A percentile compares a stretch with the other conserved stretches of the same genome.
Conservation (phyloP, 2,113 vertebrate species). For the Menidia beryllina region DNA sequence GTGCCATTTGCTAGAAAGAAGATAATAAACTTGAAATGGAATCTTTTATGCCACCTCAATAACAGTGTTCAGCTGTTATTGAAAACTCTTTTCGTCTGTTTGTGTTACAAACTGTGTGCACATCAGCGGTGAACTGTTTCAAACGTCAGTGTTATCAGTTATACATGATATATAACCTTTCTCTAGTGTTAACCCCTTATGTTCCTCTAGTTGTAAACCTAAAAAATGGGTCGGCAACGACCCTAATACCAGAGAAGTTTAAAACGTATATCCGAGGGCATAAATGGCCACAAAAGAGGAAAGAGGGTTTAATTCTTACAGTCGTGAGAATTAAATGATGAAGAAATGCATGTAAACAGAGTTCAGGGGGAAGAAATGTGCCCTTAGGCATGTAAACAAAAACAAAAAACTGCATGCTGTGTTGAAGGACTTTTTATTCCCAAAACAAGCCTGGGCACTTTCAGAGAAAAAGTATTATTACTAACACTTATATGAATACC, state of each 20-base stretch:
- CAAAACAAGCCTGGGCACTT: background rate
- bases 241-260: too few relatives aligned
- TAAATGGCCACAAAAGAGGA: too few relatives aligned
- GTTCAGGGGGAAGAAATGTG: slow-evolving; percentile 41
- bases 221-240: too few relatives aligned
- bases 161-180: slow-evolving; percentile 14
- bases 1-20: slow-evolving; percentile 6
- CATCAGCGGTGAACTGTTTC: background rate
- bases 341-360: slow-evolving; percentile 27
- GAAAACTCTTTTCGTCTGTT: slow-evolving; percentile 14
- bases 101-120: slow-evolving; percentile 6
- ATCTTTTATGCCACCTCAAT: background rate
- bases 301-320: background rate
- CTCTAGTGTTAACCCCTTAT: too few relatives aligned
- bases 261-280: background rate
- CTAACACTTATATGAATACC: background rate
- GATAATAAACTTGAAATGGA: background rate
- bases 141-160: slow-evolving; percentile 16
- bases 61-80: too few relatives aligned
- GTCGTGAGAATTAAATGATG: slow-evolving; percentile 19
- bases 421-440: slow-evolving; percentile 7
- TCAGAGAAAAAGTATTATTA: slow-evolving; percentile 4
- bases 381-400: slow-evolving; percentile 23
- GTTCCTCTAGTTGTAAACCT: too few relatives aligned
- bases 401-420: background rate